Evolutionary conservation across 2,888 invertebrate genomes (phyloP), one percentile per base, ranked within the genome.

Genomic region (Furcula furcula): DNA sequence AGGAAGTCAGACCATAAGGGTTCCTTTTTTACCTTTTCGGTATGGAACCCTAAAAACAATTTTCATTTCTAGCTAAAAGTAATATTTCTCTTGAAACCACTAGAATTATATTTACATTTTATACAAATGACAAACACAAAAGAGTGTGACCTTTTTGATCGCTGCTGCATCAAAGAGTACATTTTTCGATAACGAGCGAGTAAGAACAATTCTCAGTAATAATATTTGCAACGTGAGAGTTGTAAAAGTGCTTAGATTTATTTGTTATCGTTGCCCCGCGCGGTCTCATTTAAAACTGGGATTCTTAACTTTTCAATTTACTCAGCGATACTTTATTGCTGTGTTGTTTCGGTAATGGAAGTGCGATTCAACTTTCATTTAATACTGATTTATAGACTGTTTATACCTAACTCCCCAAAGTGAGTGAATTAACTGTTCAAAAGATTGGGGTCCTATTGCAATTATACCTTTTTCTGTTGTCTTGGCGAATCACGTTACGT

Each of bases 171-270:
- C 35, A 31, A 36, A 41, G n/a, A 42, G 40, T 36, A 38, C 39
- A 38, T 39, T 42, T 41, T 31, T 34, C 20, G 16, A 14, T 19
- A 21, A 34, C 39, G 9, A 36, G 10, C 39, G 37, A 42, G 47
- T 40, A 27, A 37, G 31, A 29, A 34, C 16, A 36, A 30, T 39
- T 30, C 32, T 33, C 29, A 27, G 31, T 34, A 44, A 23, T 32
- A 36, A 64, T 59, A 68, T 67, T 63, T 59, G 53, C 55, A 53
- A 43, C 51, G 43, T 35, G 40, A 62, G 64, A 66, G 63, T 71
- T 61, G 23, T 55, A 45, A 61, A 67, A 70, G 60, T 70, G 44
- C 44, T 56, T 51, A 62, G 63, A 70, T 72, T 66, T 69, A 66
- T 71, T 65, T 68, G 64, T 66, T 63, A 59, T 54, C 53, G 41